Base-by-base conservation (phyloP, 2,888 invertebrate genomes). In the Lycocerus yunnanus region DNA sequence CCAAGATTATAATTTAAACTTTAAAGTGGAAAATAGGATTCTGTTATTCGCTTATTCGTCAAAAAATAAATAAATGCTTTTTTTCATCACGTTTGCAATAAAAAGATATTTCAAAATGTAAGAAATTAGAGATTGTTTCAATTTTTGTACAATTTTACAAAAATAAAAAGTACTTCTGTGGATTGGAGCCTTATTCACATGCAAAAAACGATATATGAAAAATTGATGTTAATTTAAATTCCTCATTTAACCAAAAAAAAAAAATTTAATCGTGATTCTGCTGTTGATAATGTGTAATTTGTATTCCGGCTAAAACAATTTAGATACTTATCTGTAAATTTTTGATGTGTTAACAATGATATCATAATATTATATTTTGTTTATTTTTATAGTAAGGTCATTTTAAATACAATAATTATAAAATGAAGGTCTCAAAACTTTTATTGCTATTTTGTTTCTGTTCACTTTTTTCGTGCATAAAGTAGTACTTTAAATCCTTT, bases 351-450 rank as follows among this genome's bases (percentile, higher is more conserved):
- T 43, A 66, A 24, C 16, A 67, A 68, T 68, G 59, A 68, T 58
- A 68, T 68, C 68, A 68, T 68, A 21, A 18, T 18, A 24, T 21
- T 14, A 59, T 68, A 59, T 68, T 68, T 60, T 63, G 18, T 63
- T 16, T 63, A 63, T 63, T 63, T 63, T 18, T 63, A 63, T 63
- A 63, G 13, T 63, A 63, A 63, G 61, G 61, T 63, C 61, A 63
- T 63, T 63, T 63, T 63, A 63, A n/a, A 20, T 60, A 60, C 16
- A 60, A 20, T 15, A 63, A 63, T 18, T 63, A 18, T 18, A 18
- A 63, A 63, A 15, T 63, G 61, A 63, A 63, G 61, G 61, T 63
- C 18, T 43, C 43, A n/a, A 43, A 43, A 43, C n/a, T 43, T 27
- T 27, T 43, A 43, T 43, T 21, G 4, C 4, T 27, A 27, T 27